Percentiles rank a stretch among this genome's conserved stretches.
These are phyloP conservation scores for Heliocidaris erythrogramma DNA, from an alignment of 35 echinoderm and acorn worm species.

Conservation along the genomic window DNA sequence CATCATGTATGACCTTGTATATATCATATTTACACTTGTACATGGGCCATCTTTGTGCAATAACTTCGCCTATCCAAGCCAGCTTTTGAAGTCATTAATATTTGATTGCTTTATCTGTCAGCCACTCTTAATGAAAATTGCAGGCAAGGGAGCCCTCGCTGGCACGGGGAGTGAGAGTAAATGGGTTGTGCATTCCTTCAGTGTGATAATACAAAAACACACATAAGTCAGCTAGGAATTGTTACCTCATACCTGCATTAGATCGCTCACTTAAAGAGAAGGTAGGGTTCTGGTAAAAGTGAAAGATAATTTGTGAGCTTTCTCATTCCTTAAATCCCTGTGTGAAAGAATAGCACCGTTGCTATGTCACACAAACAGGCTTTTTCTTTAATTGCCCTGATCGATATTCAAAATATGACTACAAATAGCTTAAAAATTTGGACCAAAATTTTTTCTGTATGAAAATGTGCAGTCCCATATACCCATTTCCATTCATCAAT, in stretches of 20 bases:
- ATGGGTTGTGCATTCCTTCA: neutral
- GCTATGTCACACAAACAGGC: too few relatives aligned
- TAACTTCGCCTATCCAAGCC: neutral
- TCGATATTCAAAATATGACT: too few relatives aligned
- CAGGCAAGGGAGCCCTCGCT: neutral
- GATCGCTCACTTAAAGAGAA: neutral
- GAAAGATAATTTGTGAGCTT: too few relatives aligned
- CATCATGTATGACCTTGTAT: constrained; percentile 25
- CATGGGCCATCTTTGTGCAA: constrained; percentile 18
- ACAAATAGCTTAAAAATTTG: too few relatives aligned
- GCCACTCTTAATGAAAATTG: constrained; percentile 33
- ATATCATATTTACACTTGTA: constrained; percentile 23
- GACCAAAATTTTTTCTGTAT: too few relatives aligned
- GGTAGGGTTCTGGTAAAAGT: too few relatives aligned
- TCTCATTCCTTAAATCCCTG: too few relatives aligned
- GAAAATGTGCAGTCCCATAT: too few relatives aligned
- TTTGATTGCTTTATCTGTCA: constrained; percentile 45
- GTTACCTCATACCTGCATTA: too few relatives aligned
- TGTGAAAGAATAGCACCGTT: too few relatives aligned
- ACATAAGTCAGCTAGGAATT: constrained; percentile 24
- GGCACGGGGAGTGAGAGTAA: neutral
- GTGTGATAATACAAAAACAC: neutral
- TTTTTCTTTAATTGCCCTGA: too few relatives aligned
- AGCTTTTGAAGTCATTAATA: constrained; percentile 38
- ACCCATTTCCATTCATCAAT: too few relatives aligned